A percentile compares a stretch with the other conserved stretches of the same genome.
phyloP scores from a whole-genome alignment of 2,888 invertebrate genomes.

The Cataglyphis rosenhaueri region DNA sequence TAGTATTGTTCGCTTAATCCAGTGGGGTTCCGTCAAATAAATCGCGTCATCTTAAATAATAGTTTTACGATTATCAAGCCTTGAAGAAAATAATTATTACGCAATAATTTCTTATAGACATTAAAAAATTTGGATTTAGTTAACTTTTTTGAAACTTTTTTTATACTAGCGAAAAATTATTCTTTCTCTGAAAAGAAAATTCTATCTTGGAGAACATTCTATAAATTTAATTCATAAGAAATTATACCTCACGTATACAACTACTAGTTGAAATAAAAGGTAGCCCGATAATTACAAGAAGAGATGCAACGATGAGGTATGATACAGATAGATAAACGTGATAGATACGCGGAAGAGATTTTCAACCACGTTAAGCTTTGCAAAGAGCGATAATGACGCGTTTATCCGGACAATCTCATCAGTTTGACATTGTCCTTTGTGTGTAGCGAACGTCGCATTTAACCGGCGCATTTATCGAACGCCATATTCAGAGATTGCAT shows the following conservation, averaged over 20 bases:
- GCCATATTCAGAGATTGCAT: conserved; percentile 56
- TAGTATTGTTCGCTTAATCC: conserved; percentile 1
- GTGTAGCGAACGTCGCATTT: conserved; percentile 64
- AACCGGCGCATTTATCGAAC: conserved; percentile 52
- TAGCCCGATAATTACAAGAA: neutral
- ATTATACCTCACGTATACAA: neutral
- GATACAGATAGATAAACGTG: conserved; percentile 26
- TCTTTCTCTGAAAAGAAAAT: neutral
- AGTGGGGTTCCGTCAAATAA: neutral
- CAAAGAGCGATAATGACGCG: conserved; percentile 42
- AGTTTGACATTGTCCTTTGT: conserved; percentile 51
- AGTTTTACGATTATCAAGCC: neutral
- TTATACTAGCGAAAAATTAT: neutral
- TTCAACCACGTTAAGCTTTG: neutral
- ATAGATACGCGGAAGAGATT: conserved; percentile 24
- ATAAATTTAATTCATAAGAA: neutral
- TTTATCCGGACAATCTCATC: conserved; percentile 61
- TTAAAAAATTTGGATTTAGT: neutral
- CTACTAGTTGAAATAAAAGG: neutral
- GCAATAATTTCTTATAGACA: neutral
- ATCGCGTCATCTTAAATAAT: neutral
- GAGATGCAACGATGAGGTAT: neutral
- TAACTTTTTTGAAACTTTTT: neutral
- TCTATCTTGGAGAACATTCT: neutral
- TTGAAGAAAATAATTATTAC: neutral